Evolutionary conservation across 1,140 invertebrate genomes (phyloP).

Genomic region (Drosophila sp.): DNA sequence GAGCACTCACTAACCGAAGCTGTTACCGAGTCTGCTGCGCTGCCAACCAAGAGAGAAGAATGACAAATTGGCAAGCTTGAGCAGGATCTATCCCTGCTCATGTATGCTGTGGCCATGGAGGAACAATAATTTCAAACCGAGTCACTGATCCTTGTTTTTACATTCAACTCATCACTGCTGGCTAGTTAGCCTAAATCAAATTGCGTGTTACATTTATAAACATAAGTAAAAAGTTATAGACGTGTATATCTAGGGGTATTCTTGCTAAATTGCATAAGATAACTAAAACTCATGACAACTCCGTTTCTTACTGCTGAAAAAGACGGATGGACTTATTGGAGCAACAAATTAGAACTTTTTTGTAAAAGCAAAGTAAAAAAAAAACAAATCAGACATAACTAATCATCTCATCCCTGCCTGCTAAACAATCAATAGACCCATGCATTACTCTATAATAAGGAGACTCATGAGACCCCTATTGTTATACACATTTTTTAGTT

Average conservation of each 20-base stretch:
- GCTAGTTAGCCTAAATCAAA: constrained; percentile 46
- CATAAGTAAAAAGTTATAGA: constrained; percentile 69
- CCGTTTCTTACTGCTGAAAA: too few species aligned
- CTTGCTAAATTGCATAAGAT: not conserved
- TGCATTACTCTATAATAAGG: too few species aligned
- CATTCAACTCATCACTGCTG: constrained; percentile 29
- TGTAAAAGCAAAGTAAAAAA: too few species aligned
- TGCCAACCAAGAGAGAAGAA: constrained; percentile 23
- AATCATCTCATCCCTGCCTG: too few species aligned
- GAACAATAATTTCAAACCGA: constrained; percentile 32
- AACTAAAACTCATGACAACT: too few species aligned
- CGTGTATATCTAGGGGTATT: constrained; percentile 42
- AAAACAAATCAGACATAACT: too few species aligned
- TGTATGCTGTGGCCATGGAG: constrained; percentile 53
- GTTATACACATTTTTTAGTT: constrained; percentile 66
- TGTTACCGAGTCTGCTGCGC: constrained; percentile 13
- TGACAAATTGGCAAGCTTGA: constrained; percentile 45
- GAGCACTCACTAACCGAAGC: constrained; percentile 51
- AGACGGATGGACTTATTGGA: too few species aligned
- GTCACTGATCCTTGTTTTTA: constrained; percentile 26
- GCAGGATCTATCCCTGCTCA: constrained; percentile 49
- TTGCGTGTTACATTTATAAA: constrained; percentile 57
- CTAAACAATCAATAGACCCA: too few species aligned
- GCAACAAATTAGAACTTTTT: too few species aligned
- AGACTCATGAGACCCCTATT: not conserved